Conservation (phyloP, 1,140 invertebrate species). For the Gonatopus flavifemur region DNA sequence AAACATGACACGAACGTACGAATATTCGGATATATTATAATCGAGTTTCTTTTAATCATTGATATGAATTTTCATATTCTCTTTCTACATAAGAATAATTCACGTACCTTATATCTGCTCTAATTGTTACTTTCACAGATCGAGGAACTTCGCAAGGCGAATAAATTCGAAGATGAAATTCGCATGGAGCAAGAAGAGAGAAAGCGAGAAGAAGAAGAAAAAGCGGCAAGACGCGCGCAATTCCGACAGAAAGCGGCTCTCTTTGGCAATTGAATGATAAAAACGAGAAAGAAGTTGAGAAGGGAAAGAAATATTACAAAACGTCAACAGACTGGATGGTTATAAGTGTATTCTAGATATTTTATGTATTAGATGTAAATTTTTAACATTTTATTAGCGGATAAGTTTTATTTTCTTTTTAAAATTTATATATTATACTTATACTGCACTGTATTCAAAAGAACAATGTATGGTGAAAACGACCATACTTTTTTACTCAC, state of each 20-base stretch:
- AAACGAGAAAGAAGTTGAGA: conserved; percentile 11
- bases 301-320: background rate
- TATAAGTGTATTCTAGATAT: too few species aligned
- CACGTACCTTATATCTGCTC: background rate
- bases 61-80: background rate
- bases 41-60: background rate
- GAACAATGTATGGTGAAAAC: too few species aligned
- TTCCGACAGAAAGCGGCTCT: conserved; percentile 84
- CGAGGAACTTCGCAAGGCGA: conserved; percentile 74
- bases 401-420: too few species aligned
- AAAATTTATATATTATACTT: too few species aligned
- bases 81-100: background rate
- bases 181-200: conserved; percentile 83
- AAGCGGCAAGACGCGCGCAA: conserved; percentile 69
- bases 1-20: too few species aligned
- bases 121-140: conserved; percentile 61
- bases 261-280: conserved; percentile 59
- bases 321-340: conserved; percentile 13
- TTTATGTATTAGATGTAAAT: too few species aligned
- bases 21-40: too few species aligned
- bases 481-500: too few species aligned
- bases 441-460: too few species aligned
- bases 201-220: conserved; percentile 76
- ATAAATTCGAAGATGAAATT: conserved; percentile 87
- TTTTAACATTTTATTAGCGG: too few species aligned